Conservation (phyloP, 1,140 invertebrate species). For the Marisa cornuarietis region DNA sequence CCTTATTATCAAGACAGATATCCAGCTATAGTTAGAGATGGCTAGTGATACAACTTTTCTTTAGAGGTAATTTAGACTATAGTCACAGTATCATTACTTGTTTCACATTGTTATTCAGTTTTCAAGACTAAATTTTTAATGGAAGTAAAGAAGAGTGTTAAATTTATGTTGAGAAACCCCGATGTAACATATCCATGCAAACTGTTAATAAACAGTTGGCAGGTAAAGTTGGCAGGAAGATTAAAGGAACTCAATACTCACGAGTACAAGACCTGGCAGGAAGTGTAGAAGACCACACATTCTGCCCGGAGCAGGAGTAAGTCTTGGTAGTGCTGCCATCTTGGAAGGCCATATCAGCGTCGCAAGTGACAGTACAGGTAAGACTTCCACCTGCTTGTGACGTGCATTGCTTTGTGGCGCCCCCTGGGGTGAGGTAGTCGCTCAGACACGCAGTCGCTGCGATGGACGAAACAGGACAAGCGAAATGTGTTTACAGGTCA, state of each 20-base stretch:
- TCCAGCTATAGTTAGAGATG: background rate
- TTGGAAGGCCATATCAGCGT: slow-evolving; percentile 17
- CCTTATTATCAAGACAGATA: too few relatives aligned
- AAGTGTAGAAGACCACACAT: slow-evolving; percentile 29
- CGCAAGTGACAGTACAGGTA: slow-evolving; percentile 26
- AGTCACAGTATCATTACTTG: too few relatives aligned
- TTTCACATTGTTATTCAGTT: too few relatives aligned
- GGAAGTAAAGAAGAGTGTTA: too few relatives aligned
- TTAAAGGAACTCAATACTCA: slow-evolving; percentile 18
- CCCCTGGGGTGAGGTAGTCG: background rate
- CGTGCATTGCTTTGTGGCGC: background rate
- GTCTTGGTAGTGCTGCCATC: slow-evolving; percentile 19
- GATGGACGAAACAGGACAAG: background rate
- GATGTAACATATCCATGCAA: too few relatives aligned
- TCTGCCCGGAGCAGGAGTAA: slow-evolving; percentile 27
- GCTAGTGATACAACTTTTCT: too few relatives aligned
- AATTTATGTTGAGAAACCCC: too few relatives aligned
- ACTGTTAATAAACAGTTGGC: too few relatives aligned
- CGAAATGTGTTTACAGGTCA: too few relatives aligned
- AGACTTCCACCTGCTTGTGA: background rate
- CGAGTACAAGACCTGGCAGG: slow-evolving; percentile 22
- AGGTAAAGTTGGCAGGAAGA: too few relatives aligned
- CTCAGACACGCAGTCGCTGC: background rate
- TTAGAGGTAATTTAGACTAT: too few relatives aligned
- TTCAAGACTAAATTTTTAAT: too few relatives aligned